Conservation (phyloP, 2,113 vertebrate genomes). For the Holacanthus passer region DNA sequence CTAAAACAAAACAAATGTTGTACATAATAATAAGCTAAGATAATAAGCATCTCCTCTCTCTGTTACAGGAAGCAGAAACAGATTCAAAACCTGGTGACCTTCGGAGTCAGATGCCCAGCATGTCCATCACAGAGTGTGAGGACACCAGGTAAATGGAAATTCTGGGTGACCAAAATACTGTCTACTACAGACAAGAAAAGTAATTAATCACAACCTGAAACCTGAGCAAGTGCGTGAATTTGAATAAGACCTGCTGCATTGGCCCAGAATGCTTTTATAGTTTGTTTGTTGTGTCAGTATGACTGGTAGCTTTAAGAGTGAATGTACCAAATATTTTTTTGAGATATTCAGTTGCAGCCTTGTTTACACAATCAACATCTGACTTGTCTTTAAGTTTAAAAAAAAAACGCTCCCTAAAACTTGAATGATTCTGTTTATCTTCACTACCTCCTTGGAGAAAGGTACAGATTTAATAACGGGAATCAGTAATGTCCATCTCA, state of each 20-base stretch:
- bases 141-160: slow-evolving; percentile 67
- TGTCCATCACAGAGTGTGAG: slow-evolving; percentile 44
- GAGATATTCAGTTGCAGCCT: not conserved
- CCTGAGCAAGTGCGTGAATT: not conserved
- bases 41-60: slow-evolving; percentile 6
- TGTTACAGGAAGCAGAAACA: slow-evolving; percentile 63
- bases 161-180: not conserved
- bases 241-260: not conserved
- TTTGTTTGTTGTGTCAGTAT: not conserved
- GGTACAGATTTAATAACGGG: not conserved
- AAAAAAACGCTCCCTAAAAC: not conserved
- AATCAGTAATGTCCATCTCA: not conserved
- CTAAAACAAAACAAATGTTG: not conserved
- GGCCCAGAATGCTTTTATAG: not conserved
- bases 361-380: not conserved
- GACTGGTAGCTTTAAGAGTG: not conserved
- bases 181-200: not conserved
- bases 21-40: slow-evolving; percentile 10
- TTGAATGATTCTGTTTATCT: not conserved
- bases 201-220: not conserved
- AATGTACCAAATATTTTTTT: not conserved
- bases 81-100: slow-evolving; percentile 34
- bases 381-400: not conserved
- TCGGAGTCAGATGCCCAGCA: slow-evolving; percentile 23
- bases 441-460: not conserved